phyloP scores from a whole-genome alignment of 2,113 vertebrate genomes.

The Chaetorhynchus papuensis region DNA sequence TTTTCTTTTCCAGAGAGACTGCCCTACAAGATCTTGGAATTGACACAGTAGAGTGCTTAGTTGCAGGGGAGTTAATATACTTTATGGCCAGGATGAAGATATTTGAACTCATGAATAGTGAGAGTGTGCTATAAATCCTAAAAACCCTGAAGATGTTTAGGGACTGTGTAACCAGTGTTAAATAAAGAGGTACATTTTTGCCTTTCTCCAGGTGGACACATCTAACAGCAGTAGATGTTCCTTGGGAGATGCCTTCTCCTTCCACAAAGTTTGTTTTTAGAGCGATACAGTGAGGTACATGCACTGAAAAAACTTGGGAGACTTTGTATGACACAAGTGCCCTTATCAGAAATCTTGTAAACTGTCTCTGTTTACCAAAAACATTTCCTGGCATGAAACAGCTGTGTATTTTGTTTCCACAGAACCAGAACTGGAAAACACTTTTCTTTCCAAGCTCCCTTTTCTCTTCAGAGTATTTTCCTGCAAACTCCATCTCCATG shows the following conservation, averaged over 20 bases:
- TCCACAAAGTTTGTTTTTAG: neutral
- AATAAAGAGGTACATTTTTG: neutral
- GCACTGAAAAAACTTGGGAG: neutral
- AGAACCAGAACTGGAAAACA: neutral
- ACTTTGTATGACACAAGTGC: neutral
- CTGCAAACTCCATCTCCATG: neutral
- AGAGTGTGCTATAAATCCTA: neutral
- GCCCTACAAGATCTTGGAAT: neutral
- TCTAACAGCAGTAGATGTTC: neutral
- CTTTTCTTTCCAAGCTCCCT: neutral
- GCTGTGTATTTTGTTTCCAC: neutral
- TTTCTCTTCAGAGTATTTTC: neutral
- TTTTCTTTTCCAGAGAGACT: neutral
- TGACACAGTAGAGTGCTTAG: neutral
- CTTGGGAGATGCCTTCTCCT: neutral
- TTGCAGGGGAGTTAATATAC: neutral
- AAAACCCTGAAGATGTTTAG: neutral
- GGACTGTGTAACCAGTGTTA: neutral
- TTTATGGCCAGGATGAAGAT: neutral
- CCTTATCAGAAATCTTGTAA: neutral
- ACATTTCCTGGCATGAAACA: neutral
- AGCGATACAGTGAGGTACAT: neutral
- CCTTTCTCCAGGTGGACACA: neutral
- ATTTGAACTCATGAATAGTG: neutral
- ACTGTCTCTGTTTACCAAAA: neutral